phyloP scores from a whole-genome alignment of 1,140 invertebrate genomes.

The Charaxes varanes region DNA sequence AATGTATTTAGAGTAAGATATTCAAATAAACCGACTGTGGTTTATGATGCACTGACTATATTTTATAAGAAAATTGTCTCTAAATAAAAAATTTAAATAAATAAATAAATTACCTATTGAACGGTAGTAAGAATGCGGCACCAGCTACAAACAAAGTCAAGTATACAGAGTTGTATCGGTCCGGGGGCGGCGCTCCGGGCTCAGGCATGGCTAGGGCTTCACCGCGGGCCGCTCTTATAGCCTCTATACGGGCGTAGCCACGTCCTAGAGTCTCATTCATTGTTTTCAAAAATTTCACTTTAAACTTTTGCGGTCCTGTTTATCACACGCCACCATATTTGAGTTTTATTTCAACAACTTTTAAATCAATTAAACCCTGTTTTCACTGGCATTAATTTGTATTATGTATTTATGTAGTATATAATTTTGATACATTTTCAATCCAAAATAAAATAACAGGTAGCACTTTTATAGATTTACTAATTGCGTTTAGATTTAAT shows the following conservation, averaged over 20 bases:
- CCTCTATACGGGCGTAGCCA: slow-evolving; percentile 77
- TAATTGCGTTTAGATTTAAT: too few species aligned
- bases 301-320: slow-evolving; percentile 13
- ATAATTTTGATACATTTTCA: too few species aligned
- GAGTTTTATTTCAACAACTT: background rate
- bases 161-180: slow-evolving; percentile 86
- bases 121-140: slow-evolving; percentile 92
- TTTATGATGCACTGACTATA: too few species aligned
- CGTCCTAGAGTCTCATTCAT: slow-evolving; percentile 82
- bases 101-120: slow-evolving; percentile 90
- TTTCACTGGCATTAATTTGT: background rate
- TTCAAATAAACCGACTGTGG: too few species aligned
- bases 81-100: too few species aligned
- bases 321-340: background rate
- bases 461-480: too few species aligned
- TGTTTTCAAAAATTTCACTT: slow-evolving; percentile 26
- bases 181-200: slow-evolving; percentile 77
- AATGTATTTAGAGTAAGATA: too few species aligned
- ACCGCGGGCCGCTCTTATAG: slow-evolving; percentile 48
- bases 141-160: slow-evolving; percentile 88
- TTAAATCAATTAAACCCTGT: background rate
- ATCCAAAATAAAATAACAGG: too few species aligned
- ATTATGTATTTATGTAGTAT: background rate
- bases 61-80: too few species aligned
- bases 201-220: slow-evolving; percentile 65